These are phyloP conservation scores for Cistogaster globosa DNA, from an alignment of 2,888 invertebrate species.

Conservation along the genomic window DNA sequence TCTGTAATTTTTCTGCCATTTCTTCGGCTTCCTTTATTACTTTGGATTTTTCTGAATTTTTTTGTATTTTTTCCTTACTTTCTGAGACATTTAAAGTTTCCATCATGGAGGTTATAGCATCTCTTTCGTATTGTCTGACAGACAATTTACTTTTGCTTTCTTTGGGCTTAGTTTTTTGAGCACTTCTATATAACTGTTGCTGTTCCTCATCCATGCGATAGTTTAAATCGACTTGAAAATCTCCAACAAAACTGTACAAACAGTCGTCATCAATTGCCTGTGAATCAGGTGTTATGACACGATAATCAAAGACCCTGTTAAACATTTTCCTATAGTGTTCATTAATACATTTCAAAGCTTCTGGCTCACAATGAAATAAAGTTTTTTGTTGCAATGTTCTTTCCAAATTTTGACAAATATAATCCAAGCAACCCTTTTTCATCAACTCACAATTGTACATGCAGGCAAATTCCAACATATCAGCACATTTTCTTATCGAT, in stretches of 20 bases:
- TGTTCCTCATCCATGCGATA: conserved; percentile 83
- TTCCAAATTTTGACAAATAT: conserved; percentile 89
- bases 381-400: conserved; percentile 88
- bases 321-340: conserved; percentile 87
- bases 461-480: conserved; percentile 89
- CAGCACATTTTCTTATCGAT: conserved; percentile 89
- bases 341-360: conserved; percentile 86
- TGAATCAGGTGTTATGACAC: conserved; percentile 88
- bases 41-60: conserved; percentile 46
- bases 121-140: conserved; percentile 80
- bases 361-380: conserved; percentile 86
- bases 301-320: conserved; percentile 84
- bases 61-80: conserved; percentile 24
- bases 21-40: conserved; percentile 49
- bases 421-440: conserved; percentile 89
- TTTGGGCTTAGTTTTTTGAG: conserved; percentile 72
- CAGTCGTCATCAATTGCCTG: conserved; percentile 86
- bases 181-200: conserved; percentile 33
- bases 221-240: conserved; percentile 84
- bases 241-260: conserved; percentile 81
- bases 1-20: conserved; percentile 70
- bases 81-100: conserved; percentile 77
- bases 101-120: conserved; percentile 81
- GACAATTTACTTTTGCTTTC: conserved; percentile 77
- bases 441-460: conserved; percentile 90